phyloP scores from a whole-genome alignment of 2,797 vertebrate species.

The Pangasius sanitwongsei region DNA sequence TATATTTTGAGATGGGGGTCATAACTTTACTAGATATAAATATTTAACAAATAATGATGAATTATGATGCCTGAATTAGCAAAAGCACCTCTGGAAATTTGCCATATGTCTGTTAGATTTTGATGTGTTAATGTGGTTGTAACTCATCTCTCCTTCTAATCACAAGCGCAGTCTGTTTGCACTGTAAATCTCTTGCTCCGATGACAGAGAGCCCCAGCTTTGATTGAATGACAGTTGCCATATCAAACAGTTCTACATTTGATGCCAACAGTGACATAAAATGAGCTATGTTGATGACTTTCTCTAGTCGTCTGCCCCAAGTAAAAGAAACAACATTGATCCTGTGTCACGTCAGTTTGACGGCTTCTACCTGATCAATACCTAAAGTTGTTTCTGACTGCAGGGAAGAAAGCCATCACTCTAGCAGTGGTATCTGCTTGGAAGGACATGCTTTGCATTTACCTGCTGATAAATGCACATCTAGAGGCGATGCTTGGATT shows the following conservation, averaged over 20 bases:
- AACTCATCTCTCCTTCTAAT: not conserved
- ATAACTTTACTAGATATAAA: slow-evolving; percentile 13
- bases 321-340: slow-evolving; percentile 14
- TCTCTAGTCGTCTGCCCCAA: not conserved
- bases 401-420: slow-evolving; percentile 5
- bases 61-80: slow-evolving; percentile 14
- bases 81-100: not conserved
- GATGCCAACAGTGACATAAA: not conserved
- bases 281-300: not conserved
- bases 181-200: not conserved
- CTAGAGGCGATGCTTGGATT: not conserved
- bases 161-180: not conserved
- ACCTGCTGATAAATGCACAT: not conserved
- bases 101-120: not conserved
- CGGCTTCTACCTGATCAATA: not conserved
- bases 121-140: not conserved
- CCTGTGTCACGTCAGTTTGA: not conserved
- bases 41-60: slow-evolving; percentile 9
- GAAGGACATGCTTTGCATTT: not conserved
- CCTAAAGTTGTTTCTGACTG: not conserved
- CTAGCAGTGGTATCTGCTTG: not conserved
- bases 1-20: not conserved
- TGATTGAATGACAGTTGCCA: not conserved
- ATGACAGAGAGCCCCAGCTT: not conserved
- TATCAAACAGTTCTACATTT: not conserved